phyloP scores from a whole-genome alignment of 2,797 vertebrate species.

The Poliocrania exsul region DNA sequence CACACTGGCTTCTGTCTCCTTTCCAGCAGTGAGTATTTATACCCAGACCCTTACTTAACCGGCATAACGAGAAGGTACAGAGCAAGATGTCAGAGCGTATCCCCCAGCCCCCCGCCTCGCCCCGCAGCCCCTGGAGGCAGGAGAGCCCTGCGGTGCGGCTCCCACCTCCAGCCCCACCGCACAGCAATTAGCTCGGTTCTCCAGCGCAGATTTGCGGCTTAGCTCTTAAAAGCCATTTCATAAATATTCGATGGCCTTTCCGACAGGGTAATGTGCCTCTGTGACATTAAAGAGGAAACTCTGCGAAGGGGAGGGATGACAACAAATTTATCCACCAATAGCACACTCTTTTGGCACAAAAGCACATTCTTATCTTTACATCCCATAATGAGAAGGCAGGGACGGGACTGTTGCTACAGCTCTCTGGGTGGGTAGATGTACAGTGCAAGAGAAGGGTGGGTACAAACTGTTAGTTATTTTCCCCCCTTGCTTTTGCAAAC shows the following conservation, averaged over 20 bases:
- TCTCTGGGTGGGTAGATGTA: conserved; percentile 74
- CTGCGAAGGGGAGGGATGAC: conserved; percentile 81
- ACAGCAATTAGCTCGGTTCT: neutral
- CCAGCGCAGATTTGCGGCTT: neutral
- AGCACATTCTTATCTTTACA: conserved; percentile 82
- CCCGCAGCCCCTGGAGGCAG: neutral
- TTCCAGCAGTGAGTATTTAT: neutral
- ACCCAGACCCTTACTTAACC: neutral
- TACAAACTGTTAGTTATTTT: neutral
- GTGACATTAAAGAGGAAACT: conserved; percentile 78
- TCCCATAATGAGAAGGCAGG: conserved; percentile 78
- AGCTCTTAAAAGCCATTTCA: conserved; percentile 68
- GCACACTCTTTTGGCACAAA: conserved; percentile 77
- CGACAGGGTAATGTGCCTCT: conserved; percentile 58
- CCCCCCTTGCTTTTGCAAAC: neutral
- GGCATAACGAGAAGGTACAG: neutral
- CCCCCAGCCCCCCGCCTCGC: neutral
- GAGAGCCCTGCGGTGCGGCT: neutral
- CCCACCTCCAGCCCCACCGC: neutral
- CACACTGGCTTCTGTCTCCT: neutral
- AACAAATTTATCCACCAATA: conserved; percentile 96
- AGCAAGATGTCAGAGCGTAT: neutral
- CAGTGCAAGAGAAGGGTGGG: conserved; percentile 37
- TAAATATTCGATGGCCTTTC: conserved; percentile 78
- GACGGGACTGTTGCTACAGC: conserved; percentile 69